phyloP scores from a whole-genome alignment of 2,888 invertebrate species.

The Myathropa florea region DNA sequence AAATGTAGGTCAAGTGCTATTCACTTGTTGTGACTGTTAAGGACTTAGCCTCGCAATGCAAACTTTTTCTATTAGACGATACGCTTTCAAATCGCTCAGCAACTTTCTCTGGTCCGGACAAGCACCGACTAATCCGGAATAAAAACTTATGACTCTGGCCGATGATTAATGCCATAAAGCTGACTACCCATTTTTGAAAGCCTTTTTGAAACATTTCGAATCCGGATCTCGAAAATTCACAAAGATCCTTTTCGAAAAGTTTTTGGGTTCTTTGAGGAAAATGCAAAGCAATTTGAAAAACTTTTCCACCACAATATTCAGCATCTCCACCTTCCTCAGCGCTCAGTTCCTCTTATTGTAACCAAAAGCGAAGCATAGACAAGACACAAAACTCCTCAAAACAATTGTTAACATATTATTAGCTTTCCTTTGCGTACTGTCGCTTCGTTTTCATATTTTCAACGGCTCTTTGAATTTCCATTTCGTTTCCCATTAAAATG shows the following conservation, averaged over 20 bases:
- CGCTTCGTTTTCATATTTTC: neutral
- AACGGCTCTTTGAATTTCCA: neutral
- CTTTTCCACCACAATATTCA: neutral
- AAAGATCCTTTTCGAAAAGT: neutral
- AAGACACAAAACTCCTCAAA: neutral
- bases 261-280: too few relatives aligned
- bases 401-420: neutral
- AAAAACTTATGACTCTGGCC: neutral
- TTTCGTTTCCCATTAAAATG: constrained; percentile 13
- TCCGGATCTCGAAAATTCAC: neutral
- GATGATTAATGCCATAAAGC: neutral
- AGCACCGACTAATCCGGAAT: neutral
- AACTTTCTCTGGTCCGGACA: neutral
- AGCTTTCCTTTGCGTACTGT: constrained; percentile 4
- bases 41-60: too few relatives aligned
- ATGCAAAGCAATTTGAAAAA: neutral
- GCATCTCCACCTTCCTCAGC: neutral
- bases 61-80: neutral
- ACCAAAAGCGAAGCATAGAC: neutral
- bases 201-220: neutral
- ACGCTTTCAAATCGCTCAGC: too few relatives aligned
- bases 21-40: neutral
- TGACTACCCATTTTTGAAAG: neutral
- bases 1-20: neutral
- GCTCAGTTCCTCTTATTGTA: neutral